Conservation (phyloP, 2,888 invertebrate species). For the Ectemnius continuus region DNA sequence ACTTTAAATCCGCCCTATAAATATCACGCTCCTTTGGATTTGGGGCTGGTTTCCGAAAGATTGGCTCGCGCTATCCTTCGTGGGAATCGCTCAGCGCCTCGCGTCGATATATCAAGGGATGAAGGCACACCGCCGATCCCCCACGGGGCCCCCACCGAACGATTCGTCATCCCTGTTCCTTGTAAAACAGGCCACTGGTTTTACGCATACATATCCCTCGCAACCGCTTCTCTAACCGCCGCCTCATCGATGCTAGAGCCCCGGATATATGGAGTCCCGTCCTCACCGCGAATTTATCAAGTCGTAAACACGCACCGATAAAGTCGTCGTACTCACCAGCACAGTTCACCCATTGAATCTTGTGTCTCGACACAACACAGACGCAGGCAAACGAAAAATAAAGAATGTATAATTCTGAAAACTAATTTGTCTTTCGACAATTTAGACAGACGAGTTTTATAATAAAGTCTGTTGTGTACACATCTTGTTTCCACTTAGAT, state of each 20-base stretch:
- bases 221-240: conserved; percentile 42
- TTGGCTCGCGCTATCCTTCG: conserved; percentile 78
- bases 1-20: conserved; percentile 78
- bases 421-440: too few species aligned
- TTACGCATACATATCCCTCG: conserved; percentile 51
- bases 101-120: conserved; percentile 75
- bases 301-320: background rate
- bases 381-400: too few species aligned
- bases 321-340: background rate
- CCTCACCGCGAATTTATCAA: background rate
- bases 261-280: conserved; percentile 37
- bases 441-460: too few species aligned
- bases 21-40: conserved; percentile 78
- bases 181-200: conserved; percentile 69
- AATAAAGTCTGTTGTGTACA: too few species aligned
- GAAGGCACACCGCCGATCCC: conserved; percentile 65
- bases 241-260: conserved; percentile 50
- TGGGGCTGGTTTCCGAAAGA: conserved; percentile 78
- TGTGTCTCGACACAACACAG: too few species aligned
- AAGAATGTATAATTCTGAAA: too few species aligned
- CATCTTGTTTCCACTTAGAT: too few species aligned
- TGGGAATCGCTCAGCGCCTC: conserved; percentile 70
- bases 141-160: conserved; percentile 57
- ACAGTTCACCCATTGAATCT: too few species aligned
- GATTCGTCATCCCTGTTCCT: conserved; percentile 72